Evolutionary conservation across 2,797 vertebrate genomes (phyloP), one percentile per base, ranked within the genome.

Genomic region (Karalla daura): DNA sequence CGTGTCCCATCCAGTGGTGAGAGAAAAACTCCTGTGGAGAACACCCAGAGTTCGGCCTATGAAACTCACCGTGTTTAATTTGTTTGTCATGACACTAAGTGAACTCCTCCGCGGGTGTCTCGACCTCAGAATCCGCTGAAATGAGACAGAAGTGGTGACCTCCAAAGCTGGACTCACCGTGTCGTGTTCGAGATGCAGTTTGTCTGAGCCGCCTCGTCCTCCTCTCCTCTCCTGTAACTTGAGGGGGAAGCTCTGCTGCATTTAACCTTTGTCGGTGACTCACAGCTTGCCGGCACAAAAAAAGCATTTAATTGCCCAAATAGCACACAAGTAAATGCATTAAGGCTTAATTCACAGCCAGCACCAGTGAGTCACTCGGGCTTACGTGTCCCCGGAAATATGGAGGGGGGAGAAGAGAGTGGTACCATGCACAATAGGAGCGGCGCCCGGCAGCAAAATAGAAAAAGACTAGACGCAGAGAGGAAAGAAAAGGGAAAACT

Each of bases 301-400:
- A 12, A 40, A 45, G 44, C 32, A n/a, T 52, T 30, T 21, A 27
- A 45, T 51, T 51, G 23, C 5, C 32, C 2, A 36, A 59, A 59
- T 41, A 47, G 7, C 21, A 46, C 21, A 12, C 6, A 33, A 33
- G 39, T 53, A 33, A 49, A 44, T 47, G 14, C 15, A 27, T 36
- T 17, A n/a, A 36, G 32, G 32, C 49, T 52, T 52, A 39, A 53
- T 37, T 3, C 4, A 14, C 54, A 64, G 60, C 60, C 49, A 70
- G 45, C 39, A 41, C 47, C 27, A 64, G 27, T 73, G 76, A 65
- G 30, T 73, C 70, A 64, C 30, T 20, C 11, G 18, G 24, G 27
- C 43, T 74, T 33, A 36, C 62, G 61, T 53, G 66, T 56, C 8
- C 20, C 32, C 2, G 7, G 50, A 55, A 70, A 41, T 36, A 32